Conservation (phyloP, 2,888 invertebrate genomes). For the Lapara coniferarum region DNA sequence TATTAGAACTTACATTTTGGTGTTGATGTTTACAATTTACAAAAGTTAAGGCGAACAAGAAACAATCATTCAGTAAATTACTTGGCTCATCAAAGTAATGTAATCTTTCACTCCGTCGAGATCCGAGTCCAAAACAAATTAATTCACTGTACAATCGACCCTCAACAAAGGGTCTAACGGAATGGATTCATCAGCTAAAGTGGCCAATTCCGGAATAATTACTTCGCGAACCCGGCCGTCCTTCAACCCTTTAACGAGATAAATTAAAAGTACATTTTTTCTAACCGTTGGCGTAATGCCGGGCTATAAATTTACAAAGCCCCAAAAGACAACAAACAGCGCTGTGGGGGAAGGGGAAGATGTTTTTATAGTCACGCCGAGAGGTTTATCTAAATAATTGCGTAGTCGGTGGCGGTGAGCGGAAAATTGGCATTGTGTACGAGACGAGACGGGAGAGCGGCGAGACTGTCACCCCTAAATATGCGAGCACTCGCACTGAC, state of each 20-base stretch:
- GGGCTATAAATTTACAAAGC: conserved; percentile 80
- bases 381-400: conserved; percentile 84
- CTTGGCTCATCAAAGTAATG: conserved; percentile 63
- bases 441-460: conserved; percentile 32
- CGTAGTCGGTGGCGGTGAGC: conserved; percentile 81
- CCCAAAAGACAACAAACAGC: conserved; percentile 81
- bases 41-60: not conserved
- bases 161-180: conserved; percentile 68
- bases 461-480: conserved; percentile 36
- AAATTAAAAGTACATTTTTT: conserved; percentile 84
- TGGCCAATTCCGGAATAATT: conserved; percentile 83
- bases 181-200: conserved; percentile 83
- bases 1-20: no score
- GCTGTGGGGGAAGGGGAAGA: conserved; percentile 72
- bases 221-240: conserved; percentile 80
- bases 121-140: conserved; percentile 73
- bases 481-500: conserved; percentile 18
- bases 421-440: conserved; percentile 80
- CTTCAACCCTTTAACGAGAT: conserved; percentile 84
- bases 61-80: conserved; percentile 46
- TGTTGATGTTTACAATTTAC: not conserved
- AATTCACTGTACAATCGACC: conserved; percentile 74
- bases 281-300: conserved; percentile 78
- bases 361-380: conserved; percentile 83
- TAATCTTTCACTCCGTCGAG: conserved; percentile 74